Conservation (phyloP, 2,113 vertebrate species). For the Petrocephalus zakoni region DNA sequence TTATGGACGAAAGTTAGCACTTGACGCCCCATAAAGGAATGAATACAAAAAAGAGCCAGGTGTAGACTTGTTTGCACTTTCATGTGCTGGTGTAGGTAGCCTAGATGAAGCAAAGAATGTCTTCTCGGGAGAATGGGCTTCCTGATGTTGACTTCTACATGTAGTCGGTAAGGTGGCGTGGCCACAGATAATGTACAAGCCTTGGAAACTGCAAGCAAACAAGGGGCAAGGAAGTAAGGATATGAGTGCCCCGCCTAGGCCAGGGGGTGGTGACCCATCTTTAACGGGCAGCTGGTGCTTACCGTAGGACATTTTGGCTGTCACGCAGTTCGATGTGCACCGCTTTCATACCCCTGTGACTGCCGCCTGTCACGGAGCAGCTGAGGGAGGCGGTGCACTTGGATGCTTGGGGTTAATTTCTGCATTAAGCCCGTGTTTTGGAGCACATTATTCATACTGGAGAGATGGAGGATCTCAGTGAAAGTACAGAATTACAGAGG, state of each 20-base stretch:
- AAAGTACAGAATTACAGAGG: constrained; percentile 22
- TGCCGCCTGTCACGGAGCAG: neutral
- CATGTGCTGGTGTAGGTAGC: neutral
- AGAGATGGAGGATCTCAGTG: constrained; percentile 33
- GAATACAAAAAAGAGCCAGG: neutral
- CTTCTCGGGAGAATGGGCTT: neutral
- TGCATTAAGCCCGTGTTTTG: neutral
- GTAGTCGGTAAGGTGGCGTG: neutral
- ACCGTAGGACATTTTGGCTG: neutral
- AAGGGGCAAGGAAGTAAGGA: constrained; percentile 6
- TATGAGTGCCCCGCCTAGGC: neutral
- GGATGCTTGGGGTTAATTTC: neutral
- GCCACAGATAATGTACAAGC: neutral
- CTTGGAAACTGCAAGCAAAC: constrained; percentile 38
- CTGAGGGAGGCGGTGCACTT: neutral
- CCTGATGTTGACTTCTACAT: neutral
- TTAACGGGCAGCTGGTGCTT: neutral
- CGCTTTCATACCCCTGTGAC: neutral
- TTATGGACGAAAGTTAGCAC: no score
- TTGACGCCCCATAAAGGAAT: neutral
- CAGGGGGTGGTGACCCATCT: neutral
- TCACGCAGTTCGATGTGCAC: neutral
- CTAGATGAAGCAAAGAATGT: neutral
- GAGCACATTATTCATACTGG: neutral
- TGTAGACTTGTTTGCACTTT: neutral